Evolutionary conservation across 2,113 vertebrate species (phyloP), one percentile per base, ranked within the genome.

Genomic region (Carlito syrichta): DNA sequence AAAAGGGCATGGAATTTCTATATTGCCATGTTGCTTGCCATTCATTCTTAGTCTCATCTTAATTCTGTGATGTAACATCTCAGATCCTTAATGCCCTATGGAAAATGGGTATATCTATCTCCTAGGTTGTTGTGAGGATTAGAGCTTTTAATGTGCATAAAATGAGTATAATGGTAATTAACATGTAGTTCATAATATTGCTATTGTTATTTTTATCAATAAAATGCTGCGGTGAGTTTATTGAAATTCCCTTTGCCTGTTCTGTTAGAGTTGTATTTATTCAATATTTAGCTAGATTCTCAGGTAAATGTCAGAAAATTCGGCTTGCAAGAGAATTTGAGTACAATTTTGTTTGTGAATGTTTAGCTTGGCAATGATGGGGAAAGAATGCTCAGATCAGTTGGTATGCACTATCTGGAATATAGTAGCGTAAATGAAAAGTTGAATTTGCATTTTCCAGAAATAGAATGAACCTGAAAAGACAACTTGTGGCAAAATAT

Each of bases 281-380:
- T 86, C 63, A 94, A 38, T 86, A 86, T 71, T 89, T 90, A 85
- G 30, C 52, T 83, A 81, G n/a, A 87, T 74, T 94, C 20, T 45
- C 16, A 88, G 40, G n/a, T 81, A 94, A 94, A 94, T 95, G 45
- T 56, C 79, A 97, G 63, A 74, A 86, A 96, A 71, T 27, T 35
- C 30, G 86, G 45, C 40, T 95, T 96, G 38, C 30, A 86, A 20
- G 58, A 90, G 8, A 91, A 32, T 48, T 22, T 85, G 50, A 45
- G 17, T 50, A 35, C 45, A 82, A 54, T 94, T 91, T 71, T 92
- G 0, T 85, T 92, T 93, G 16, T 48, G 30, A 90, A 50, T 79
- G n/a, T 96, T 94, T 91, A 95, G 71, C 35, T 32, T 79, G 66
- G 38, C 4, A 93, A 16, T 83, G 66, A 62, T 43, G 45, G 38